phyloP scores from a whole-genome alignment of 2,113 vertebrate species.

The Grammomys dolichurus region DNA sequence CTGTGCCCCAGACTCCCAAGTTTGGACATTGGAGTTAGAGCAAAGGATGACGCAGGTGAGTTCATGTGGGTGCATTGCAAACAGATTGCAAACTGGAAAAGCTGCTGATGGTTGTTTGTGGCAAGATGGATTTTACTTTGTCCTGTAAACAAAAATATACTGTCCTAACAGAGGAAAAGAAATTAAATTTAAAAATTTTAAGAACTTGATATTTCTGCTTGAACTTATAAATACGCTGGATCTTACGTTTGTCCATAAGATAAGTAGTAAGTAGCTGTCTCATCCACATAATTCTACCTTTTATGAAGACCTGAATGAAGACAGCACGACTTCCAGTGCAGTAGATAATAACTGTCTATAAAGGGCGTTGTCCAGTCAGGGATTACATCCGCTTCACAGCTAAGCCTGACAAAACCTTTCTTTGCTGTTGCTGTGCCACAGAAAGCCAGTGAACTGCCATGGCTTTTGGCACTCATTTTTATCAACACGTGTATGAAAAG shows the following conservation, averaged over 20 bases:
- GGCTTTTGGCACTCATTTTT: constrained; percentile 60
- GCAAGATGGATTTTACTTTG: constrained; percentile 45
- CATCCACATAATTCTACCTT: constrained; percentile 54
- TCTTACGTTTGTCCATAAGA: constrained; percentile 23
- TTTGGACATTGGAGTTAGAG: neutral
- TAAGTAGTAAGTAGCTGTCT: constrained; percentile 43
- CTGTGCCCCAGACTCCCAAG: neutral
- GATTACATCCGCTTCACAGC: constrained; percentile 49
- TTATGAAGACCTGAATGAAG: constrained; percentile 53
- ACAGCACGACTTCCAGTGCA: constrained; percentile 40
- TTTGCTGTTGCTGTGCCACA: constrained; percentile 45
- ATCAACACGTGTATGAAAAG: constrained; percentile 21
- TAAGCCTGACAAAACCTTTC: neutral
- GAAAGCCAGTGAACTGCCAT: constrained; percentile 55
- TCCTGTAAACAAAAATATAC: constrained; percentile 30
- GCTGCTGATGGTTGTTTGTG: neutral
- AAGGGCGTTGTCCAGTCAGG: constrained; percentile 50
- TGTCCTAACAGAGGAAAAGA: neutral
- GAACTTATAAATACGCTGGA: constrained; percentile 22
- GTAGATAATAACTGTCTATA: constrained; percentile 60
- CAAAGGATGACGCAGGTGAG: constrained; percentile 5
- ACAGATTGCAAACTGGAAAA: constrained; percentile 21
- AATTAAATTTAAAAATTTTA: constrained; percentile 51
- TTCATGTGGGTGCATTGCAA: neutral
- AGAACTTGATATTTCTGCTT: constrained; percentile 36